Evolutionary conservation across 2,113 vertebrate genomes (phyloP), one percentile per base, ranked within the genome.

Genomic region (Mirounga angustirostris): DNA sequence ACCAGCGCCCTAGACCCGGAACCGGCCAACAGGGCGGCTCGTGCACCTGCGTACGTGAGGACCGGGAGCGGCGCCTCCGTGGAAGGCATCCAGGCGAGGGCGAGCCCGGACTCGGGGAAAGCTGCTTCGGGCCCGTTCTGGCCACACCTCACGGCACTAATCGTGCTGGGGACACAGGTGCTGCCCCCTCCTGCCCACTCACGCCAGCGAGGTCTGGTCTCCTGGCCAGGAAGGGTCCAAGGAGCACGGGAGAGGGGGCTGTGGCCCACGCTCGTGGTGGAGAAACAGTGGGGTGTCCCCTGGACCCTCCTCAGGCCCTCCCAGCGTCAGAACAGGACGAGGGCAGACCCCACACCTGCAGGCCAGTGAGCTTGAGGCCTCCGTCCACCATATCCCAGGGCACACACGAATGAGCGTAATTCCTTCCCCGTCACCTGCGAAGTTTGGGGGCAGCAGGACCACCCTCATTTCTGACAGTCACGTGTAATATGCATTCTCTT

Each of bases 31-130:
- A 18, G 71, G 11, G 40, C 22, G 3, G 40, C 5, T 43, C 36
- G 13, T 6, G 19, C 69, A 22, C n/a, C 10, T 1, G n/a, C n/a
- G 69, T 24, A n/a, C 21, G 67, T 2, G 71, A 5, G 71, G 21
- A 13, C 33, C 0, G 21, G 21, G 71, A 22, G 36, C 71, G 22
- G 63, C 33, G 16, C 67, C 18, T 36, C 22, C 24, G 1, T 15
- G 73, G 40, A 28, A 15, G 0, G 22, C 3, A 2, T 24, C 19
- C 22, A 6, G 40, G 13, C 11, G 0, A 46, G 71, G 40, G 6
- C 7, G 13, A 46, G 73, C 73, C 71, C 24, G 7, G 73, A 73
- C 73, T 43, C 12, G 24, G 1, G 73, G 24, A 28, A 15, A 13
- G 24, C 40, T 3, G 71, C 40, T 74, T 24, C 40, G 14, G 73